These are phyloP conservation scores for Rhinoderma darwinii DNA, from an alignment of 2,113 vertebrate genomes.

Conservation along the genomic window DNA sequence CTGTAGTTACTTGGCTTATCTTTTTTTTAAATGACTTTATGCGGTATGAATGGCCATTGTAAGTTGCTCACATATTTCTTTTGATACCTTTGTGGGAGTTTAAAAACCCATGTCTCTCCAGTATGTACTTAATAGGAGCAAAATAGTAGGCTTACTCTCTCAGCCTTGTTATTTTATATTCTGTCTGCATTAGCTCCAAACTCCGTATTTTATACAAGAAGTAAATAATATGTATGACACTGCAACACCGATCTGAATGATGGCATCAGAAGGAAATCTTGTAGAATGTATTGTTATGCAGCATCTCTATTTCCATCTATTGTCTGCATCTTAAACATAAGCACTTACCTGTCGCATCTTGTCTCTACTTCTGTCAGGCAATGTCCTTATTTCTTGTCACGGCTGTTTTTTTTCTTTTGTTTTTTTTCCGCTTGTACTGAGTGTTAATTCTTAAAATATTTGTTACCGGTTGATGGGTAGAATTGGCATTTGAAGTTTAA, in stretches of 20 bases:
- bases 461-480: not conserved
- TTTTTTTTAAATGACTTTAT: not conserved
- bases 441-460: not conserved
- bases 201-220: conserved; percentile 3
- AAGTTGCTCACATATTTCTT: not conserved
- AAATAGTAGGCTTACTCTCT: conserved; percentile 20
- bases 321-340: conserved; percentile 21
- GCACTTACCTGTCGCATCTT: conserved; percentile 5
- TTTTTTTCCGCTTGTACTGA: not conserved
- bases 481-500: not conserved
- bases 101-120: not conserved
- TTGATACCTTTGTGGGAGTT: not conserved
- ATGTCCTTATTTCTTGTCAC: not conserved
- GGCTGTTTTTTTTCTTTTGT: not conserved
- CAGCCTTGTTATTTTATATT: conserved; percentile 24
- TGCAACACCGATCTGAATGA: conserved; percentile 11
- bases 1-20: not conserved
- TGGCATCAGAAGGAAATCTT: conserved; percentile 16
- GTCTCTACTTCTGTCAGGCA: not conserved
- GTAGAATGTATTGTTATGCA: conserved; percentile 4
- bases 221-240: conserved; percentile 23
- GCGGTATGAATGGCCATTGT: not conserved
- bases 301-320: conserved; percentile 18
- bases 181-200: not conserved
- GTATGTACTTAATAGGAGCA: not conserved